Evolutionary conservation across 2,797 vertebrate species (phyloP).

Genomic region (Galagoides demidoff): DNA sequence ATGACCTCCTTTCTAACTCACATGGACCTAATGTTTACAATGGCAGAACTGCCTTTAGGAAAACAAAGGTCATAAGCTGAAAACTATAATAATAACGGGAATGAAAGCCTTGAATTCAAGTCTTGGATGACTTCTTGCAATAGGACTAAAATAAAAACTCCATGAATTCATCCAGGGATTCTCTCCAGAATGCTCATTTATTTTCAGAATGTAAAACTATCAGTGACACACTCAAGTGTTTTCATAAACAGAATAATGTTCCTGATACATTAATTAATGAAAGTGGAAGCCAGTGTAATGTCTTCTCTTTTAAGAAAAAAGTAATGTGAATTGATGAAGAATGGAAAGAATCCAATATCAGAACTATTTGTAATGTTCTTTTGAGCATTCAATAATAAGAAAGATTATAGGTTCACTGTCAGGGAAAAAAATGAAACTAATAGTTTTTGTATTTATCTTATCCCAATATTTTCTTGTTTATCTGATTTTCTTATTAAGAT

Average conservation of each 20-base stretch:
- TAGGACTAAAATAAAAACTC: not conserved
- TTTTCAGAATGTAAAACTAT: not conserved
- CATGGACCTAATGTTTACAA: not conserved
- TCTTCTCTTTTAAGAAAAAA: conserved; percentile 45
- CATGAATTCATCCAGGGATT: not conserved
- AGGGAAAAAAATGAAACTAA: conserved; percentile 50
- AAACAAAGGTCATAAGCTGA: not conserved
- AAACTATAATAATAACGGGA: not conserved
- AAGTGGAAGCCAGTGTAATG: conserved; percentile 42
- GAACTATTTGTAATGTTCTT: conserved; percentile 15
- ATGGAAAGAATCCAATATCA: conserved; percentile 15
- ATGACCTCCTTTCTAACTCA: not conserved
- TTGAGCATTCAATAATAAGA: conserved; percentile 25
- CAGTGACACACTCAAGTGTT: not conserved
- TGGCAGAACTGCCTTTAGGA: not conserved
- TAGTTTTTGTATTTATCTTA: conserved; percentile 30
- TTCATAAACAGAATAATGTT: conserved; percentile 28
- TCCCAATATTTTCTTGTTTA: conserved; percentile 45
- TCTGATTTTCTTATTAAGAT: conserved; percentile 50
- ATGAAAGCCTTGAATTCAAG: not conserved
- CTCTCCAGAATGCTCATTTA: conserved; percentile 8
- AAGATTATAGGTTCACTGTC: conserved; percentile 36
- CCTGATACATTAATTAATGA: not conserved
- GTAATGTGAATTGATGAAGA: not conserved
- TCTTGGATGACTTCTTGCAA: conserved; percentile 1